Conservation (phyloP, 2,888 invertebrate species). For the Callyntrura sp. region DNA sequence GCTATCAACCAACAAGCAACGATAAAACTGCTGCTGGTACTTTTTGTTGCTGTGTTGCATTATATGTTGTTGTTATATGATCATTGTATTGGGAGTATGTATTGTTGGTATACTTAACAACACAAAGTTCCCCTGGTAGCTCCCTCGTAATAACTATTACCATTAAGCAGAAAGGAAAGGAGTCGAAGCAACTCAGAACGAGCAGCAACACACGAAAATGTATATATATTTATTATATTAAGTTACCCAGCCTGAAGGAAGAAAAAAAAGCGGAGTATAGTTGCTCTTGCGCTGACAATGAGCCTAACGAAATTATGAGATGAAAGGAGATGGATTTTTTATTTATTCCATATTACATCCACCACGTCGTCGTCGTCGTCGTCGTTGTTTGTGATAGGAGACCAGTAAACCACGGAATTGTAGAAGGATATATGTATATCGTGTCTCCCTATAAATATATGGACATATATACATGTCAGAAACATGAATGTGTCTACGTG, state of each 20-base stretch:
- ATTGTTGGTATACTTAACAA: background rate
- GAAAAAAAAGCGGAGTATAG: conserved; percentile 4
- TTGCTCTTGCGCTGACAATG: conserved; percentile 38
- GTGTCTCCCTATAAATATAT: no score
- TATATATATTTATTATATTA: no score
- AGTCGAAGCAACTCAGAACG: background rate
- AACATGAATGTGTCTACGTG: no score
- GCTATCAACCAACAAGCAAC: no score
- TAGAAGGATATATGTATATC: no score
- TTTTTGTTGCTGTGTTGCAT: background rate
- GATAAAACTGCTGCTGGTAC: background rate
- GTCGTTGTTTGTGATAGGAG: background rate
- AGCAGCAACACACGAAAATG: background rate
- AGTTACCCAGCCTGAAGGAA: background rate
- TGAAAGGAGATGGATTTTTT: conserved; percentile 27
- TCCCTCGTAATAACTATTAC: background rate
- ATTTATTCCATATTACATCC: background rate
- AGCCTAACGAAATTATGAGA: conserved; percentile 30
- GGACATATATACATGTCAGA: no score
- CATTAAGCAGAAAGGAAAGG: background rate
- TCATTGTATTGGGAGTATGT: background rate
- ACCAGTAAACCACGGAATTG: background rate
- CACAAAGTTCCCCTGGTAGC: background rate
- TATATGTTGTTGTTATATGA: no score
- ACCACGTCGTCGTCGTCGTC: background rate